Conservation (phyloP, 2,888 invertebrate species). For the Scotopteryx bipunctaria region DNA sequence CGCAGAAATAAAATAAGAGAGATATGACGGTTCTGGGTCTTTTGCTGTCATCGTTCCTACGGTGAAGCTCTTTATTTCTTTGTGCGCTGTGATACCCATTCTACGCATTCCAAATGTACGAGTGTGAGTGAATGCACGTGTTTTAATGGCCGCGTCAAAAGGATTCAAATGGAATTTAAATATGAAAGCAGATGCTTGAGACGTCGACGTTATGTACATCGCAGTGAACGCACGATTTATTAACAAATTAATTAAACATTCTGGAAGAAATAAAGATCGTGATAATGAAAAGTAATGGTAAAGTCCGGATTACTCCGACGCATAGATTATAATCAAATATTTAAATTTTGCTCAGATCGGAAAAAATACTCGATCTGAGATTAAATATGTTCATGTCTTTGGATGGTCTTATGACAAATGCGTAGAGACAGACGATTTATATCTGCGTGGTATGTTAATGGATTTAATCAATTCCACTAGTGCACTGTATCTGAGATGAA, state of each 20-base stretch:
- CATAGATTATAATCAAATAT: slow-evolving; percentile 75
- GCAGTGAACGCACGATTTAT: slow-evolving; percentile 21
- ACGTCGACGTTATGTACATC: slow-evolving; percentile 15
- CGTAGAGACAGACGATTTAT: slow-evolving; percentile 58
- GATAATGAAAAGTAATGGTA: slow-evolving; percentile 32
- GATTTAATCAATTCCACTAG: slow-evolving; percentile 59
- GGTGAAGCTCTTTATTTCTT: slow-evolving; percentile 43
- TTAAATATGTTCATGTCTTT: slow-evolving; percentile 40
- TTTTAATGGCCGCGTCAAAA: slow-evolving; percentile 41
- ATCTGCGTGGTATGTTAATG: slow-evolving; percentile 61
- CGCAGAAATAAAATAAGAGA: slow-evolving; percentile 32
- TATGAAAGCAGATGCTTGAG: slow-evolving; percentile 31
- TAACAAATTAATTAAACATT: slow-evolving; percentile 22
- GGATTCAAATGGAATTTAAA: slow-evolving; percentile 34
- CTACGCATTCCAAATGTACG: slow-evolving; percentile 65
- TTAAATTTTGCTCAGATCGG: slow-evolving; percentile 57
- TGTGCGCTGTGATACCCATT: slow-evolving; percentile 55
- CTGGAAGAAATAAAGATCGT: slow-evolving; percentile 17
- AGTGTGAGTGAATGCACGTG: slow-evolving; percentile 59
- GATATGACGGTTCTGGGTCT: slow-evolving; percentile 26
- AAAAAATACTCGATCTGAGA: slow-evolving; percentile 33
- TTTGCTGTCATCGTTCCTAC: slow-evolving; percentile 34
- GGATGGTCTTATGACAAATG: slow-evolving; percentile 62
- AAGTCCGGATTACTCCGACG: slow-evolving; percentile 49
- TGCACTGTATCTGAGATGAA: slow-evolving; percentile 53